Evolutionary conservation across 2,113 vertebrate species (phyloP).

Genomic region (Oceanites oceanicus): DNA sequence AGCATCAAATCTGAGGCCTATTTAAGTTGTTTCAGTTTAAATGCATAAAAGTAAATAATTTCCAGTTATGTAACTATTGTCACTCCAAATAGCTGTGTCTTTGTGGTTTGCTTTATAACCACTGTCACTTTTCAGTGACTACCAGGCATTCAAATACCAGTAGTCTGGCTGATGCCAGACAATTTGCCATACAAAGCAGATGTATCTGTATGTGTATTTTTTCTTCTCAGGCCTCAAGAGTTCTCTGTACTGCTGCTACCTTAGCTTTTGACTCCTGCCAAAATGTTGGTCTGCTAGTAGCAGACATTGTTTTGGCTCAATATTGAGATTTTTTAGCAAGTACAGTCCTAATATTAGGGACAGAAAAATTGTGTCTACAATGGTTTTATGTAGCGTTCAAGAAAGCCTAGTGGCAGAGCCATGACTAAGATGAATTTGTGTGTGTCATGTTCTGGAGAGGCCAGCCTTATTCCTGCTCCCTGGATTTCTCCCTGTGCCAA

Average conservation of each 20-base stretch:
- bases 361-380: background rate
- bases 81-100: slow-evolving; percentile 11
- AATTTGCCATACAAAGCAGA: background rate
- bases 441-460: background rate
- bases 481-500: background rate
- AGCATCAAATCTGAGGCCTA: background rate
- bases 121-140: slow-evolving; percentile 23
- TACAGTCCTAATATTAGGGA: background rate
- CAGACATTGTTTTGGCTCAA: background rate
- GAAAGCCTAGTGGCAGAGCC: background rate
- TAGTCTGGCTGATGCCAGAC: background rate
- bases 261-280: background rate
- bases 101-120: background rate
- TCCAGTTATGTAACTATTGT: slow-evolving; percentile 36
- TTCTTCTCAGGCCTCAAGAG: background rate
- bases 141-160: background rate
- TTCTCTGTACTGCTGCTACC: background rate
- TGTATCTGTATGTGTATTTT: background rate
- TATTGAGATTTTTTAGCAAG: background rate
- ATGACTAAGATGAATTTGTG: background rate
- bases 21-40: slow-evolving; percentile 26
- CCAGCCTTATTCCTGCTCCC: background rate
- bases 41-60: slow-evolving; percentile 47
- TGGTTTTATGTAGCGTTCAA: background rate
- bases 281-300: background rate